Percentiles rank a stretch among this genome's conserved stretches.
Conservation (phyloP, 2,888 invertebrate species). For the Protophormia terraenovae region DNA sequence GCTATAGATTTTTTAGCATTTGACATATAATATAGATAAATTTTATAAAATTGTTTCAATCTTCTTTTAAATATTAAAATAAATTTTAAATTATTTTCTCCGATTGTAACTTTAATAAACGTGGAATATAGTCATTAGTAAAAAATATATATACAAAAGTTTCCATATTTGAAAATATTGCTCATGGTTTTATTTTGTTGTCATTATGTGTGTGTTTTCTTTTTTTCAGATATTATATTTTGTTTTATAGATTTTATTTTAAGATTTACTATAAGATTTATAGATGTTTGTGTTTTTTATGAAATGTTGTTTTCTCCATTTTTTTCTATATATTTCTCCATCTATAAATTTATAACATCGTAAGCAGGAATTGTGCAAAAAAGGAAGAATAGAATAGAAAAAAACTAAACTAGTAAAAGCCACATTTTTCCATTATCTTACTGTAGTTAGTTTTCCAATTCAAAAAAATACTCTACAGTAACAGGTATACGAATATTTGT, state of each 20-base stretch:
- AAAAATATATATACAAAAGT: too few species aligned
- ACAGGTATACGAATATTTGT: too few species aligned
- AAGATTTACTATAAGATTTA: conserved; percentile 67
- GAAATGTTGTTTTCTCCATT: conserved; percentile 38
- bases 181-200: too few species aligned
- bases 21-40: too few species aligned
- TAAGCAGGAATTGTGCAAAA: conserved; percentile 56
- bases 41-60: too few species aligned
- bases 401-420: conserved; percentile 42
- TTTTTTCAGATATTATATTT: neutral
- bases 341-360: conserved; percentile 66
- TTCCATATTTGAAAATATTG: too few species aligned
- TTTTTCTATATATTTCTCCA: conserved; percentile 29
- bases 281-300: conserved; percentile 62
- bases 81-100: too few species aligned
- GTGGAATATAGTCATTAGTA: too few species aligned
- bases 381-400: neutral
- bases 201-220: too few species aligned
- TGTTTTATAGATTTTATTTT: conserved; percentile 61
- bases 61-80: too few species aligned
- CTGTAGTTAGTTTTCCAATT: conserved; percentile 36
- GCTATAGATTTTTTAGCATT: too few species aligned
- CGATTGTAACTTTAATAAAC: too few species aligned
- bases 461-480: neutral
- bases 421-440: conserved; percentile 66